These are phyloP conservation scores for Ophthalmotilapia sp. DNA, from an alignment of 2,113 vertebrate species.

Conservation along the genomic window DNA sequence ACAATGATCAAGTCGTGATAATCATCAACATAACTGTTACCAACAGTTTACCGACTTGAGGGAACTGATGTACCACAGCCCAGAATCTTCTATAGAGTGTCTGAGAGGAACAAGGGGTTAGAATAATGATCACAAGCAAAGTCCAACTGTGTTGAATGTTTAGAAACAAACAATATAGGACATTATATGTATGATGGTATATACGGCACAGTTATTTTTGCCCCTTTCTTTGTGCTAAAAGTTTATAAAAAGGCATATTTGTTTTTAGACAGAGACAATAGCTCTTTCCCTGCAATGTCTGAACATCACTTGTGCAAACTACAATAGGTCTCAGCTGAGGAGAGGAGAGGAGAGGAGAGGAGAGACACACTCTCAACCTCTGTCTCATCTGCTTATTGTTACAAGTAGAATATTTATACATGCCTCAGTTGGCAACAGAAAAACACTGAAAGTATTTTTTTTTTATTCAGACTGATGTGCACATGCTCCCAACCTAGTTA, in stretches of 20 bases:
- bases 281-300: background rate
- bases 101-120: background rate
- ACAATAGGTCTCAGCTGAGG: background rate
- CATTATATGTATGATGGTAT: background rate
- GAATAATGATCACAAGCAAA: background rate
- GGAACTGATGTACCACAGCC: background rate
- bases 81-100: background rate
- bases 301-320: background rate
- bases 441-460: conserved; percentile 33
- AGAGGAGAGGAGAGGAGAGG: background rate
- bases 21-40: conserved; percentile 15
- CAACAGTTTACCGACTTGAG: background rate
- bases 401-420: conserved; percentile 57
- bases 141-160: background rate
- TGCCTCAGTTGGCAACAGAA: conserved; percentile 48
- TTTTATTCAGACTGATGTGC: background rate
- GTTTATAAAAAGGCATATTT: conserved; percentile 11
- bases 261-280: background rate
- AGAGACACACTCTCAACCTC: conserved; percentile 31
- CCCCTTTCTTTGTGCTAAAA: background rate
- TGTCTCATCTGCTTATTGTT: conserved; percentile 62
- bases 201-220: background rate
- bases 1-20: conserved; percentile 2
- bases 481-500: background rate
- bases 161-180: background rate